These are phyloP conservation scores for Brachirus orientalis DNA, from an alignment of 2,113 vertebrate genomes.

Conservation along the genomic window DNA sequence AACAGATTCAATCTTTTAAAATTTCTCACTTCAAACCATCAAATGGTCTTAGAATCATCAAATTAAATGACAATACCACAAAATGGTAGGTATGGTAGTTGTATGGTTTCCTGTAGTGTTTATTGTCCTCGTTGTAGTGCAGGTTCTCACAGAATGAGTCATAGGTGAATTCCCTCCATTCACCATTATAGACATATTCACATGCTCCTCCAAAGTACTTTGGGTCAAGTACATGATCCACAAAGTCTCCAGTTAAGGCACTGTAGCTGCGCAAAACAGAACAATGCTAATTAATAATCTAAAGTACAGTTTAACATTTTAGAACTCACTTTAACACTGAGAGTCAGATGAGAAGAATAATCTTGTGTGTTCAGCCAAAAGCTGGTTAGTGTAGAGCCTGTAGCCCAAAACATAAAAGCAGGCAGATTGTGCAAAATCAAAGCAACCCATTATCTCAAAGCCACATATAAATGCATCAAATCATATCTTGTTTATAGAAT, in stretches of 20 bases:
- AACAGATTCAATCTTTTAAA: conserved; percentile 3
- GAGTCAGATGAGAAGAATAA: no score
- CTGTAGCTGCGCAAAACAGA: conserved; percentile 82
- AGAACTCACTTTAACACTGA: no score
- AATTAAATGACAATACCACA: conserved; percentile 75
- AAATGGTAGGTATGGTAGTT: conserved; percentile 90
- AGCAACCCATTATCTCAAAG: no score
- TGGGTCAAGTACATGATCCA: conserved; percentile 81
- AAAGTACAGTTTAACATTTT: no score
- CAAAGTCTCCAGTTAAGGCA: conserved; percentile 80
- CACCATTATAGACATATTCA: conserved; percentile 91
- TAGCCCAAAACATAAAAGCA: no score
- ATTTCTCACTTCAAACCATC: not conserved
- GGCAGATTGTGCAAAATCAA: no score
- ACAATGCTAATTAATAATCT: not conserved
- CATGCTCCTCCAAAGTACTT: conserved; percentile 87
- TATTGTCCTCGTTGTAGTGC: conserved; percentile 88
- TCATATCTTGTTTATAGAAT: no score
- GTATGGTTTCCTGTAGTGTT: conserved; percentile 92
- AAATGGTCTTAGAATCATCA: not conserved
- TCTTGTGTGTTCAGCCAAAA: no score
- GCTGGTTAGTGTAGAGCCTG: no score
- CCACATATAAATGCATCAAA: no score
- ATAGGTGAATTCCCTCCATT: conserved; percentile 90
- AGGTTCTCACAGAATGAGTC: conserved; percentile 88